A percentile compares a stretch with the other conserved stretches of the same genome.
phyloP scores from a whole-genome alignment of 53 echinoderm and acorn worm genomes.

The Antedon mediterranea region DNA sequence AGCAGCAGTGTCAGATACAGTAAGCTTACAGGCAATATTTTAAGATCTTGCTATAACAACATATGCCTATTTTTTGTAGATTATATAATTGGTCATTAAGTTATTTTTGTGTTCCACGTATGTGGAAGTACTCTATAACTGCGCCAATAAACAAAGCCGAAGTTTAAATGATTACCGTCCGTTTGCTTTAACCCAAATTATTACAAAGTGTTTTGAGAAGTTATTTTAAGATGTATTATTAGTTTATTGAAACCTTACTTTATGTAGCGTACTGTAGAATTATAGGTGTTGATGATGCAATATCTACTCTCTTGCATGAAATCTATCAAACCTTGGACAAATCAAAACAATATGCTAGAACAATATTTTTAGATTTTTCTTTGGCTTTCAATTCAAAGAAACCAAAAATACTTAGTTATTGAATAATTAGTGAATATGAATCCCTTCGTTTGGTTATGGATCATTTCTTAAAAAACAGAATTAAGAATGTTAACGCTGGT shows the following conservation, averaged over 20 bases:
- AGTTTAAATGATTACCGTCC: background rate
- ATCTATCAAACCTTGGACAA: background rate
- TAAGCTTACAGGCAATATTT: background rate
- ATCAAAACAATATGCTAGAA: background rate
- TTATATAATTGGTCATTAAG: background rate
- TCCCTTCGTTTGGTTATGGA: too few relatives aligned
- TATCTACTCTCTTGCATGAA: background rate
- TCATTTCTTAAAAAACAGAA: too few relatives aligned
- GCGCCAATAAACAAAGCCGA: background rate
- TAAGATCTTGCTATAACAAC: background rate
- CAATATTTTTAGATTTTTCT: background rate
- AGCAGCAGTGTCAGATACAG: background rate
- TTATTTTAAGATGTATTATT: background rate
- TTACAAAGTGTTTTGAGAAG: background rate
- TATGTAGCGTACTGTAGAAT: background rate
- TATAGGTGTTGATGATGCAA: background rate
- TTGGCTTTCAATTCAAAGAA: background rate
- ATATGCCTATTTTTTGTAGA: background rate
- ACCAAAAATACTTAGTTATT: too few relatives aligned
- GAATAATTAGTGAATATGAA: too few relatives aligned
- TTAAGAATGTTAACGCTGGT: too few relatives aligned
- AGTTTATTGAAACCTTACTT: background rate
- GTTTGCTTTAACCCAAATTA: background rate
- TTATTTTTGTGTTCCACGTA: background rate
- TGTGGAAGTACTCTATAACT: background rate